Base-by-base conservation (phyloP, 2,113 vertebrate species). In the Eonycteris spelaea region DNA sequence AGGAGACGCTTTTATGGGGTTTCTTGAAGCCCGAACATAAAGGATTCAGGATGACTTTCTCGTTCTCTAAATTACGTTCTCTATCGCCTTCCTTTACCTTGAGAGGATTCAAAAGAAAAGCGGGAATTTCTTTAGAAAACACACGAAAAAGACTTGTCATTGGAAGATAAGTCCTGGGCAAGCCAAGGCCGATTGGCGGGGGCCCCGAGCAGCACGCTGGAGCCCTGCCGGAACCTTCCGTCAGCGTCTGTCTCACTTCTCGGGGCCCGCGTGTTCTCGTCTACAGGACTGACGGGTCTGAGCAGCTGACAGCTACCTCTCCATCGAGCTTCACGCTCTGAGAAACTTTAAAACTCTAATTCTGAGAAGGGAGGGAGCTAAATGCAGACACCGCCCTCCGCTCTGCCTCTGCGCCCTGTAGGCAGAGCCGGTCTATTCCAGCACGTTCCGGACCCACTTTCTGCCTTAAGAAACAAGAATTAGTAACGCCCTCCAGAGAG, bases 41-140 rank as follows among this genome's bases (percentile, higher is more conserved):
- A 89, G 59, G 68, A 96, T 65, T 83, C 55, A 71, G 80, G 55
- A 70, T 51, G 79, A 28, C 48, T 88, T 82, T 75, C 92, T 95
- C 82, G 10, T 79, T 95, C 91, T 40, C 73, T 91, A 53, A 93
- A 70, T 95, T 94, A 90, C 80, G 65, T 86, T 85, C 57, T 93
- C 67, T 63, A 84, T 73, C 65, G 80, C 82, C 71, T 95, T 71
- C 94, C 89, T 94, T 93, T 65, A 74, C 19, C 18, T 85, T 51
- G 16, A 94, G 70, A 91, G 79, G 45, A 90, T 73, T 51, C 48
- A 78, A 92, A 82, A 82, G 80, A 91, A 91, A 85, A 77, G 38
- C 48, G 48, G 71, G 38, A 22, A n/a, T 45, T 90, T 83, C 26
- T 67, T 94, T 57, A 63, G 68, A 82, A 92, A 43, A 77, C 55